phyloP scores from a whole-genome alignment of 2,113 vertebrate genomes.

The Daphoenositta chrysoptera region DNA sequence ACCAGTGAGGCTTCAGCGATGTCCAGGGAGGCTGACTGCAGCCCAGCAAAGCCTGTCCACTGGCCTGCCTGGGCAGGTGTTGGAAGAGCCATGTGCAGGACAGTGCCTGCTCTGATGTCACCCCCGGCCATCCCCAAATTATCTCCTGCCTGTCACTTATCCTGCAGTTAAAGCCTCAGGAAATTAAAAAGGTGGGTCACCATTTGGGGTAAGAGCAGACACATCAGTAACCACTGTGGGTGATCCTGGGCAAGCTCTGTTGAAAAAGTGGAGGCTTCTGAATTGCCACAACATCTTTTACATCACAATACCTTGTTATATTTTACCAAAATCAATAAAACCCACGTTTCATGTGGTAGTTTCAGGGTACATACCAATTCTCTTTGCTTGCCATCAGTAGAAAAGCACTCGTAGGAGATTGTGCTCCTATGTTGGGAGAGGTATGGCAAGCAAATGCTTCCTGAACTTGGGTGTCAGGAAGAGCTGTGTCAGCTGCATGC shows the following conservation, averaged over 20 bases:
- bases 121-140: neutral
- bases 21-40: neutral
- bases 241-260: neutral
- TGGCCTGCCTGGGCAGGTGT: neutral
- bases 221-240: neutral
- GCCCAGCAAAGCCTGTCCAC: neutral
- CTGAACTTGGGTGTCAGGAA: neutral
- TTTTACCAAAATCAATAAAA: neutral
- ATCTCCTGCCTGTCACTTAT: neutral
- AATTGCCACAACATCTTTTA: neutral
- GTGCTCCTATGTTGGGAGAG: neutral
- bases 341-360: neutral
- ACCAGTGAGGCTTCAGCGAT: fast-evolving
- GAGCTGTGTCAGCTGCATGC: neutral
- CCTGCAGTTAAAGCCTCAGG: neutral
- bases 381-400: neutral
- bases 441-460: neutral
- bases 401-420: neutral
- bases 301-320: neutral
- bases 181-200: neutral
- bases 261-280: neutral
- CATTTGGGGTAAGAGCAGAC: neutral
- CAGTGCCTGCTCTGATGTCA: neutral
- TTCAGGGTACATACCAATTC: neutral
- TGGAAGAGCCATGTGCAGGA: neutral